Base-by-base conservation (phyloP, 1,140 invertebrate species). In the Drosophila yakuba region DNA sequence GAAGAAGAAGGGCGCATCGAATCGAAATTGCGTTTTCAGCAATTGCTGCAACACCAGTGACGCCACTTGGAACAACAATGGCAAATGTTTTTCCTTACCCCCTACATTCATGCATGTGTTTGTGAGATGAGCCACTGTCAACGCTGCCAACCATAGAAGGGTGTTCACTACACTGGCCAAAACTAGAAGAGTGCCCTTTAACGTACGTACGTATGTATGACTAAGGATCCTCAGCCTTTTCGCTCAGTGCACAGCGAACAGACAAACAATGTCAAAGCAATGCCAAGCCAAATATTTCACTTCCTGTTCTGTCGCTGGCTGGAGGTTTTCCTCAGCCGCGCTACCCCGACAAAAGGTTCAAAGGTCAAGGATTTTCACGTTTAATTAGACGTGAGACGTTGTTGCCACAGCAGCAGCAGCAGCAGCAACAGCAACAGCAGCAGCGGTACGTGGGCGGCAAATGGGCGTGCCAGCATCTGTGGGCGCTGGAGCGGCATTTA, bases 221-320 rank as follows among this genome's bases (percentile, higher is more conserved):
- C 4, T 25, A 0, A 25, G 4, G 4, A 25, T 25, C 4, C 25
- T 4, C 25, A 5, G 0, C 0, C 25, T 14, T 52, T 54, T 54
- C 11, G 8, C 17, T 54, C 32, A 54, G 51, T 54, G 51, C 17
- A 39, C 8, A 4, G 12, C 14, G 20, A 23, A 68, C 32, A 17
- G 11, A 36, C n/a, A 36, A 35, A 17, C 57, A 59, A 68, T 72
- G 64, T 57, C 63, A 56, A 56, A 36, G 12, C 63, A 63, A 69
- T 88, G 83, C 82, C 83, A 88, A 88, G 75, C 83, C 75, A 86
- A 88, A 88, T 86, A 86, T 79, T 83, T 86, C 83, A 88, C 84
- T 86, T 86, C 83, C 83, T 88, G 83, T 76, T 72, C 51, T 17
- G 20, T 48, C 15, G 20, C 47, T 45, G 0, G 10, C 12, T 17